These are phyloP conservation scores for Nyctereutes procyonoides DNA, from an alignment of 2,113 vertebrate genomes.

Conservation along the genomic window DNA sequence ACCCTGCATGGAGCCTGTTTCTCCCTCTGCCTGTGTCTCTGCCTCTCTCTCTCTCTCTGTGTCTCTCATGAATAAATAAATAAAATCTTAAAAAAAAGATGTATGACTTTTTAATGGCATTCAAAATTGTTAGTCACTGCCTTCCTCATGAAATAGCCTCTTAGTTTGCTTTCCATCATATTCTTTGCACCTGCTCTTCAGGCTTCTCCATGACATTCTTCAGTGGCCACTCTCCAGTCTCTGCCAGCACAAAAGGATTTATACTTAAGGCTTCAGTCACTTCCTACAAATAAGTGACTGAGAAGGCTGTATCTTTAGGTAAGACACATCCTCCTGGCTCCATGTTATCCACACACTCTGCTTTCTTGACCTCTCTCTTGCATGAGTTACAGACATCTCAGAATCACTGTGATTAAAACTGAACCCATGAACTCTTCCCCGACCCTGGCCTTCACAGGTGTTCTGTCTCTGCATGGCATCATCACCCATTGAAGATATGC, in stretches of 20 bases:
- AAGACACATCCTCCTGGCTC: background rate
- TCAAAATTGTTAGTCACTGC: background rate
- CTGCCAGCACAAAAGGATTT: background rate
- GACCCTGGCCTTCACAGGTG: background rate
- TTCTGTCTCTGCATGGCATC: background rate
- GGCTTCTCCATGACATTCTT: background rate
- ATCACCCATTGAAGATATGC: background rate
- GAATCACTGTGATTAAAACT: background rate
- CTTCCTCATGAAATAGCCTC: background rate
- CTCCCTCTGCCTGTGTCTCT: too few relatives aligned
- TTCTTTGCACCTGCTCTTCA: background rate
- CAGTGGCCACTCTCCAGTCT: background rate
- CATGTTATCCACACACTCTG: background rate
- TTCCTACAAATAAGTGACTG: background rate
- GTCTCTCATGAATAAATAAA: too few relatives aligned
- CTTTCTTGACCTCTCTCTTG: background rate
- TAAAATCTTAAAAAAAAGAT: background rate
- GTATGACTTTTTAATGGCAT: background rate
- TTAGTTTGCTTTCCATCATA: background rate
- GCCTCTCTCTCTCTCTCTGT: too few relatives aligned
- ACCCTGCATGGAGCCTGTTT: too few relatives aligned
- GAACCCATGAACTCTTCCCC: background rate
- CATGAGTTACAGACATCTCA: slow-evolving; percentile 21
- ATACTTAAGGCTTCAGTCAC: background rate
- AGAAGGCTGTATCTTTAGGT: background rate